Base-by-base conservation (phyloP, 2,888 invertebrate genomes). In the Hirtodrosophila confusa region DNA sequence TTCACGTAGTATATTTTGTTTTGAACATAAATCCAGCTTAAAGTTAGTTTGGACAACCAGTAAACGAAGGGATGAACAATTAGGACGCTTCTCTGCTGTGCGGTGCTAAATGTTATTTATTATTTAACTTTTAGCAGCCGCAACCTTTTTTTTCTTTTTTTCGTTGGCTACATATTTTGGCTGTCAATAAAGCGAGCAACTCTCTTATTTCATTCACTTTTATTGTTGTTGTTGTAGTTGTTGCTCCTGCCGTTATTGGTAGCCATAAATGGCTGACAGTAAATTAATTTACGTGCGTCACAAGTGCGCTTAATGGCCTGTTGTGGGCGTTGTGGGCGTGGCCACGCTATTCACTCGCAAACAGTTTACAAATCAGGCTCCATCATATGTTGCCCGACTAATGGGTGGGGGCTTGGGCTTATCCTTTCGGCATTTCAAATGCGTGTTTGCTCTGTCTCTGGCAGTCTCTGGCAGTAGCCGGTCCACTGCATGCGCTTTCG, bases 261-360 rank as follows among this genome's bases (percentile, higher is more conserved):
- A 45, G 44, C 63, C 78, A 75, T 78, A 85, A 82, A 86, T 84
- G 78, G 75, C 61, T 44, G 74, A 71, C 85, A 75, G 73, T 85
- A 77, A 85, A 85, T 85, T 82, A 85, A 82, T 85, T 84, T 78
- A 84, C 76, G 76, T 82, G 71, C 65, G 76, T 76, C 78, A 80
- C 80, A 85, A 86, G 80, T 79, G 80, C 71, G 68, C 79, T 78
- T 80, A 80, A 86, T 86, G 85, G 85, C 53, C 35, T 51, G 39
- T 24, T 12, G 70, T 61, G 57, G 56, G 64, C 63, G 56, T 48
- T 33, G 51, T 47, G 45, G 71, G 74, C 66, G 61, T 66, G 68
- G 63, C 35, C 39, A 11, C 17, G 31, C 37, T 27, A 31, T 54
- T 57, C 61, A 58, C 56, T 57, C 35, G 45, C 43, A 50, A 75